Evolutionary conservation across 2,888 invertebrate genomes (phyloP), one percentile per base, ranked within the genome.

Genomic region (Gymnoscelis rufifasciata): DNA sequence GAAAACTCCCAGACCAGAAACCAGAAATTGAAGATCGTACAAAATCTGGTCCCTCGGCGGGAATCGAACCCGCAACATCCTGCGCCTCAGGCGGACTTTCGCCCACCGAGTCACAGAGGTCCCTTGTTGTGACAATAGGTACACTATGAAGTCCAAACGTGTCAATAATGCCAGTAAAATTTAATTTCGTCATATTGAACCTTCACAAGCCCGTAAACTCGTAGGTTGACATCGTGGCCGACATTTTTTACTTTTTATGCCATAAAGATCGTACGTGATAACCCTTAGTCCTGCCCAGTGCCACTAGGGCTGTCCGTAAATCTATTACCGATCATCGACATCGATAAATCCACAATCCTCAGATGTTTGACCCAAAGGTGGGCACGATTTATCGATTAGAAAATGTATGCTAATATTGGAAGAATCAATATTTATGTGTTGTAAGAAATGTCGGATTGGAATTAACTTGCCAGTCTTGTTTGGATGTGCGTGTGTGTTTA

Each of bases 221-320:
- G 59, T 54, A 56, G 31, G 31, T 31, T 38, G 38, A 51, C 43
- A 23, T 12, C 24, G 27, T 15, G 59, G 63, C 69, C 68, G 64
- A 71, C 74, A 68, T 78, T 78, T 76, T 73, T 67, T 59, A 68
- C 59, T 68, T 50, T 55, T 53, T 44, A 49, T 28, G 43, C 71
- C 64, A 76, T 78, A 78, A 78, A 83, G 84, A 86, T 84, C 71
- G 64, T 61, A 63, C 58, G 52, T 65, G 83, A 86, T 86, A 86
- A 82, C 78, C 78, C 71, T 68, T 44, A 42, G 41, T 31, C 44
- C 62, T 67, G 55, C 59, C 56, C 59, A 60, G 59, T 79, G 59
- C 56, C 59, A 60, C 60, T 79, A 81, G 83, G 75, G 82, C 68
- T 63, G 74, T 62, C 68, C 65, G 74, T 62, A 66, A 66, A 66